Base-by-base conservation (phyloP, 2,797 vertebrate species). In the Tenualosa ilisha region DNA sequence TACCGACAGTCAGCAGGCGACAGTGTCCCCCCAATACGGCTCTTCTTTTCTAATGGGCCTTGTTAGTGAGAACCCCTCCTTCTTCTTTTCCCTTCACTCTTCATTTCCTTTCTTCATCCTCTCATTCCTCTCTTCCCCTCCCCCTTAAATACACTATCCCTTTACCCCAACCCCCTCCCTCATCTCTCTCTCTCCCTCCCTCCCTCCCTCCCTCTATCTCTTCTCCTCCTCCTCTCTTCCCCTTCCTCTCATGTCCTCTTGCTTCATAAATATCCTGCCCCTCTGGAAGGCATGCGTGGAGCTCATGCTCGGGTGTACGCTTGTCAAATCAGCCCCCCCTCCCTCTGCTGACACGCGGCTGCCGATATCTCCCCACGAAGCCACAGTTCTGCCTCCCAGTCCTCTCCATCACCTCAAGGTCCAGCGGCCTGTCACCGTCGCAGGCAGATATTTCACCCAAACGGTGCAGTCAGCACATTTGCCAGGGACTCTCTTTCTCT, bases 331-430 rank as follows among this genome's bases (percentile, higher is more conserved):
- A 84, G 84, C 88, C 83, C 88, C 72, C 8, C 86, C 31, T 31
- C 31, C 85, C 50, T 85, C 87, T 56, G 85, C 84, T 91, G 89
- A 90, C 88, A 87, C 68, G 40, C 85, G 84, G 82, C 72, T 86
- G 40, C 87, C 84, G 91, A 91, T 91, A 88, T 88, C 89, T 86
- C 86, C 90, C 81, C 84, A 86, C 88, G 86, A 85, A 87, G 85
- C 83, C 83, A 86, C 68, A 82, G 81, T 31, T 50, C 81, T 46
- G n/a, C 81, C 51, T 22, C 81, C 81, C 86, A 82, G 84, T 65
- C 86, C 90, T 88, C 40, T 94, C 92, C 86, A 93, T 94, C 94
- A 94, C 85, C 87, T 92, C 91, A 93, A 93, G 92, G 92, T 93
- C 90, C 89, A 90, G 87, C 65, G 31, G 86, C 89, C 88, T 87